phyloP scores from a whole-genome alignment of 2,888 invertebrate genomes.

The Parnassius apollo region DNA sequence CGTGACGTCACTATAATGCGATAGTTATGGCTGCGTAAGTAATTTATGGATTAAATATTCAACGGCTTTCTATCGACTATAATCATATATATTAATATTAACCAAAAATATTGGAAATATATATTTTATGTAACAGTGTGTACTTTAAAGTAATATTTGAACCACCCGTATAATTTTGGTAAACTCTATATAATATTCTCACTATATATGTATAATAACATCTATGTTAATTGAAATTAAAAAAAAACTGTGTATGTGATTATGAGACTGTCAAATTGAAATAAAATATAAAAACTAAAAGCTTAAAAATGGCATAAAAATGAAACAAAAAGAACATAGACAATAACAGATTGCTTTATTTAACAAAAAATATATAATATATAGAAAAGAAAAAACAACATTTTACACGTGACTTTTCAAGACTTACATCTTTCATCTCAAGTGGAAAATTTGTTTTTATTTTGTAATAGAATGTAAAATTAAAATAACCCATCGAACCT shows the following conservation, averaged over 20 bases:
- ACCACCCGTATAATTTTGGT: slow-evolving; percentile 70
- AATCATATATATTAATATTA: slow-evolving; percentile 20
- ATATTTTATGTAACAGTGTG: slow-evolving; percentile 42
- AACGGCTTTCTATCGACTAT: slow-evolving; percentile 26
- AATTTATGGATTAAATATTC: slow-evolving; percentile 29
- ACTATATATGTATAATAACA: slow-evolving; percentile 64
- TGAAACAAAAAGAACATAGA: slow-evolving; percentile 71
- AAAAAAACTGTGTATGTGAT: slow-evolving; percentile 38
- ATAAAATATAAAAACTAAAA: slow-evolving; percentile 35
- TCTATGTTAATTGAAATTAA: slow-evolving; percentile 44
- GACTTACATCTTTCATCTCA: slow-evolving; percentile 46
- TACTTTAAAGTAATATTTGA: slow-evolving; percentile 51
- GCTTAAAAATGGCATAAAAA: slow-evolving; percentile 49
- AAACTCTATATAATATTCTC: slow-evolving; percentile 62
- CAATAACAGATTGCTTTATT: slow-evolving; percentile 82
- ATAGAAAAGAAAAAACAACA: slow-evolving; percentile 71
- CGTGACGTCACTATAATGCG: slow-evolving; percentile 23
- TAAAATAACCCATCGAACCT: slow-evolving; percentile 80
- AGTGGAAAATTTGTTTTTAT: slow-evolving; percentile 68
- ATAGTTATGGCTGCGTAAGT: slow-evolving; percentile 19
- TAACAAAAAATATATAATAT: slow-evolving; percentile 82
- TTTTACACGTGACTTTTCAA: slow-evolving; percentile 66
- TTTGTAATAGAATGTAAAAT: slow-evolving; percentile 75
- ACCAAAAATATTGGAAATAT: slow-evolving; percentile 39
- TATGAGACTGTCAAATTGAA: slow-evolving; percentile 33